Base-by-base conservation (phyloP, 2,113 vertebrate genomes). In the Hydropotes inermis region DNA sequence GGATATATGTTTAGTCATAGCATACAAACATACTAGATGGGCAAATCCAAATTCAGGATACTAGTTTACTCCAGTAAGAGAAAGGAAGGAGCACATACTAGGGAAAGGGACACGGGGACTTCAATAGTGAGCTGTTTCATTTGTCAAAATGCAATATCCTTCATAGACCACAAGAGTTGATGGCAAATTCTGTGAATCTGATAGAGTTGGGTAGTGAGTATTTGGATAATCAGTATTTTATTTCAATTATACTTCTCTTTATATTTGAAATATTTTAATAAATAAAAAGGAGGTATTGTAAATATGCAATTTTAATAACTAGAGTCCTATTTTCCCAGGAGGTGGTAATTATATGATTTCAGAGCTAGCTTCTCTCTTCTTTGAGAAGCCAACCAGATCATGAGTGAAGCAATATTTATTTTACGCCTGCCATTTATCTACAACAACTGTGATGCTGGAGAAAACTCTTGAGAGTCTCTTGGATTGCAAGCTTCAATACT, bases 221-320 rank as follows among this genome's bases (percentile, higher is more conserved):
- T 36, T 25, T 27, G 16, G 67, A 88, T 82, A 27, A 47, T 87
- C 57, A 50, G 78, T 61, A 92, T 94, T 92, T 94, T 54, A 84
- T 87, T 83, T 86, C 52, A 57, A 64, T 58, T n/a, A 50, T 70
- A n/a, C 1, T 19, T 89, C 30, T 81, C 39, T 79, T 89, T 85
- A 43, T 60, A 94, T 92, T 54, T 93, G 45, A 90, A 96, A 86
- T 95, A 54, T 4, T 89, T 52, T 39, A 58, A 76, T 88, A 91
- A 81, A 94, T 87, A 85, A 36, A 70, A 55, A 70, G 25, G 45
- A 95, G 1, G 8, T 76, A 19, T 30, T 60, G 1, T 21, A 64
- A 54, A 76, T 50, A 16, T 70, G 36, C n/a, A 52, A 74, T 47
- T 93, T 89, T 88, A 58, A 57, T 50, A 30, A 28, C 12, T 21